Evolutionary conservation across 1,140 invertebrate genomes (phyloP), one percentile per base, ranked within the genome.

Genomic region (Drosophila arizonae): DNA sequence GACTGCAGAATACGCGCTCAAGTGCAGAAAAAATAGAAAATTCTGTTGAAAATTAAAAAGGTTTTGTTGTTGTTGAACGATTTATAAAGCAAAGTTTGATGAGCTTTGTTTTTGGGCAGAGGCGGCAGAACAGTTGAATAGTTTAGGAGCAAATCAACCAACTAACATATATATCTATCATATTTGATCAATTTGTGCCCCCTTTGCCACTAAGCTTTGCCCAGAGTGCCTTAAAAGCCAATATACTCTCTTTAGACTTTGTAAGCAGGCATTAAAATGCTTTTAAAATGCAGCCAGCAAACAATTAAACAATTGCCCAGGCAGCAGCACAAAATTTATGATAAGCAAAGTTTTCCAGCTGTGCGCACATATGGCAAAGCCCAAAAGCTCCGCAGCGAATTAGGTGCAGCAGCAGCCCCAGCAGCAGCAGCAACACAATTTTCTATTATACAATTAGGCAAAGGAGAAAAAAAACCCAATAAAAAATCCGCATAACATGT

Each of bases 221-320:
- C 3, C 28, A 30, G 33, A 5, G 2, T 33, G 33, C 8, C 33
- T 33, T 0, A 8, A 1, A 33, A 33, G 8, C 36, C 11, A 39
- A 39, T 39, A 39, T 39, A 13, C 36, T 11, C 36, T 6, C 36
- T 39, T 39, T 39, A 6, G 0, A 39, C 36, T 39, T 3, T 11
- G 3, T 11, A 10, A 11, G 11, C 36, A 1, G 0, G 43, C 15
- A 45, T 15, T 17, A 17, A 45, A 45, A 45, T 71, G 76, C 77
- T 79, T 77, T 84, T 64, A 60, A 64, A 61, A 69, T 48, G 46
- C 69, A 51, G 24, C n/a, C 15, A 43, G 57, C 73, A n/a, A 77
- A 87, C 82, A 87, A 87, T 87, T 88, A 87, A 87, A 87, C 84
- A 87, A 87, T 84, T 88, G 84, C 84, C 11, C 41, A 82, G 72